phyloP scores from a whole-genome alignment of 2,888 invertebrate genomes.

The Selenia dentaria region DNA sequence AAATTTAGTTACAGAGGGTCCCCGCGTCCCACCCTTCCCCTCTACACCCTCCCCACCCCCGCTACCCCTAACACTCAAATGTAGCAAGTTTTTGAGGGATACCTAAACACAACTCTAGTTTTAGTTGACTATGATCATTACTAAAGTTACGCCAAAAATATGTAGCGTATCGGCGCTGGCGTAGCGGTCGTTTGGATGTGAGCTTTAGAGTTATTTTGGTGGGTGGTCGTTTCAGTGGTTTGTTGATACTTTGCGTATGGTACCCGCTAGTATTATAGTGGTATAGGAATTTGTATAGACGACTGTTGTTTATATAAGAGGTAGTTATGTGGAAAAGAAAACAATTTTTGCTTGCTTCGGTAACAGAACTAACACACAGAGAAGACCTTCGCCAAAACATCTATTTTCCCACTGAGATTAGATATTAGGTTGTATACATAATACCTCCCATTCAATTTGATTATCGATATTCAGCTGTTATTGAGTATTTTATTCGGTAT shows the following conservation, averaged over 20 bases:
- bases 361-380: no score
- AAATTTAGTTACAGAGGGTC: conserved; percentile 84
- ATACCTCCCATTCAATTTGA: no score
- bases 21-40: conserved; percentile 45
- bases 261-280: no score
- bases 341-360: no score
- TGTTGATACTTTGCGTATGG: neutral
- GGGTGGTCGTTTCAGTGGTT: neutral
- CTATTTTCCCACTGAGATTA: no score
- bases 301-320: no score
- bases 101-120: conserved; percentile 31
- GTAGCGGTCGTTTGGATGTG: neutral
- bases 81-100: conserved; percentile 73
- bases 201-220: conserved; percentile 3
- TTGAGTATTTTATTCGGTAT: no score
- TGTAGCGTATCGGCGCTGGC: conserved; percentile 9
- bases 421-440: no score
- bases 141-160: conserved; percentile 26
- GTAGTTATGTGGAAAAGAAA: no score
- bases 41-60: conserved; percentile 39
- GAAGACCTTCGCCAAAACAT: no score
- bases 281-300: no score
- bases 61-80: conserved; percentile 38
- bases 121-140: conserved; percentile 30
- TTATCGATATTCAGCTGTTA: no score